Base-by-base conservation (phyloP, 2,113 vertebrate species). In the Aspidoscelis tigris region DNA sequence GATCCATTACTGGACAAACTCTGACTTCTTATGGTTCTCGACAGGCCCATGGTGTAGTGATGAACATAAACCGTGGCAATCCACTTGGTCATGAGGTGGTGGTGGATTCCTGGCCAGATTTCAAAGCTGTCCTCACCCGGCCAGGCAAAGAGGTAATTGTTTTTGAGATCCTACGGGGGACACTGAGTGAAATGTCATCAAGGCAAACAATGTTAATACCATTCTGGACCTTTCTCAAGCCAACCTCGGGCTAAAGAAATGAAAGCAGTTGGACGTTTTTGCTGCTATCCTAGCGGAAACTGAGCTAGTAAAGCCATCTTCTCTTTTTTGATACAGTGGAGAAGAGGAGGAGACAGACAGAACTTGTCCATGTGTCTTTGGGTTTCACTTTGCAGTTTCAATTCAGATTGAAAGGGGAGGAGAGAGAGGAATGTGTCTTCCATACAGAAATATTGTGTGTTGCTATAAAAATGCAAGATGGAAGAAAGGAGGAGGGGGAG, bases 51-150 rank as follows among this genome's bases (percentile, higher is more conserved):
- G 88, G 91, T 18, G 55, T 85, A 0, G 89, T 90, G 73, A 86
- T 92, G 88, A 89, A 72, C 0, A 86, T 91, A 75, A 90, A 89
- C 61, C 80, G 77, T 43, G 88, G 89, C 1, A 88, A 89, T 64
- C 85, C 82, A 0, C 41, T 44, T 0, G 6, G 61, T 6, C 84
- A 89, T 0, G 77, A 91, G 74, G 89, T 89, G 43, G 74, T 92
- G 82, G 88, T 85, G 86, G 91, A 90, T 76, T 84, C 89, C 4
- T 88, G 92, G 92, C 92, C 90, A 76, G 6, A 88, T n/a, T 89
- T 91, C 0, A 0, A 82, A 1, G 20, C 88, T 0, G 65, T 90
- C 69, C 69, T 93, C 24, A 89, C 91, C 6, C 90, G 87, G 22
- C 78, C 89, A 68, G 0, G 65, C 39, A 90, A 84, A 64, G 85